These are phyloP conservation scores for Paramormyrops hopkinsi DNA, from an alignment of 2,797 vertebrate genomes.

Conservation along the genomic window DNA sequence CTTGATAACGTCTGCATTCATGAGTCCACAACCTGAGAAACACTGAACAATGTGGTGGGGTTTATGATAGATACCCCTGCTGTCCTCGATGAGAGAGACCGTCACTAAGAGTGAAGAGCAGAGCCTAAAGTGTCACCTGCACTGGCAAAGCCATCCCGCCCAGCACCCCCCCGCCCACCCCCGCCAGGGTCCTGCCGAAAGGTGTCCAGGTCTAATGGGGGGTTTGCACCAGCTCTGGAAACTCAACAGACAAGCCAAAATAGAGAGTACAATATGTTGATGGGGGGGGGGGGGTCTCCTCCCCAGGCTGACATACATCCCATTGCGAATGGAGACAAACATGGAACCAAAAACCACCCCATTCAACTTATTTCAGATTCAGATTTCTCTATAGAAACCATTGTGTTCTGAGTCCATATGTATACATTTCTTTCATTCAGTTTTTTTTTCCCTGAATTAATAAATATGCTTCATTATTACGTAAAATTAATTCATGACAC, in stretches of 20 bases:
- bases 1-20: not conserved
- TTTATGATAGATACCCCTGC: not conserved
- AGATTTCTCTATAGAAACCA: not conserved
- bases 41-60: not conserved
- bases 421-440: not conserved
- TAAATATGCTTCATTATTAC: not conserved
- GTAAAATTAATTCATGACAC: not conserved
- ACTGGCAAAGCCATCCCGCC: not conserved
- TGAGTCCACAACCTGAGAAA: not conserved
- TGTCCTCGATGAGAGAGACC: not conserved
- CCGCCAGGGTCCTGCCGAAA: not conserved
- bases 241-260: not conserved
- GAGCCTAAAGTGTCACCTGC: not conserved
- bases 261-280: not conserved
- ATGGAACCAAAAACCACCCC: not conserved
- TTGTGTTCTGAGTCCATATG: not conserved
- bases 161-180: not conserved
- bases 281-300: not conserved
- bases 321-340: constrained; percentile 4
- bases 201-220: not conserved
- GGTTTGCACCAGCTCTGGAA: not conserved
- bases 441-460: not conserved
- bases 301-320: not conserved
- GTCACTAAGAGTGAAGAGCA: not conserved
- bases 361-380: not conserved